These are phyloP conservation scores for Falco rusticolus DNA, from an alignment of 2,797 vertebrate genomes.

Conservation along the genomic window DNA sequence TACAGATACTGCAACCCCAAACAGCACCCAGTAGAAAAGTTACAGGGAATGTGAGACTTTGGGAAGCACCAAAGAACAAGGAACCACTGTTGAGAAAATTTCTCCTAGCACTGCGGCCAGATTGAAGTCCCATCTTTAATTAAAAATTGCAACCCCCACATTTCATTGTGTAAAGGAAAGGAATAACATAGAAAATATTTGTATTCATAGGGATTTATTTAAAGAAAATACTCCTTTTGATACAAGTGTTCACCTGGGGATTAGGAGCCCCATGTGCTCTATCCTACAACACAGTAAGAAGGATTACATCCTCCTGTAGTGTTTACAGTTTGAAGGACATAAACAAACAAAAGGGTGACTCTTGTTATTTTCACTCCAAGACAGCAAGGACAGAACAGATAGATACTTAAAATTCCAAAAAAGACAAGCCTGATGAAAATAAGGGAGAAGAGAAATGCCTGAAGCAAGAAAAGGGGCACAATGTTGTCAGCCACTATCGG, in stretches of 20 bases:
- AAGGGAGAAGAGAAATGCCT: not conserved
- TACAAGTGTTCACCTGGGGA: not conserved
- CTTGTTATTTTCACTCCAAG: not conserved
- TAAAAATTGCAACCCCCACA: not conserved
- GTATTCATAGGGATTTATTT: not conserved
- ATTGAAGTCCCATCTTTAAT: not conserved
- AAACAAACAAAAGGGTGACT: not conserved
- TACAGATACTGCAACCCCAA: not conserved
- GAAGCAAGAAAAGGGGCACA: not conserved
- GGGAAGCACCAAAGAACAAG: not conserved
- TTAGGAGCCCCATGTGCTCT: not conserved
- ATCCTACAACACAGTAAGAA: not conserved
- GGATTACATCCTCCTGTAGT: not conserved
- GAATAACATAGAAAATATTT: not conserved
- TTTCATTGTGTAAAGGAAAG: not conserved
- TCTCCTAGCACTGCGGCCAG: not conserved
- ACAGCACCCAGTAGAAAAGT: fast-evolving
- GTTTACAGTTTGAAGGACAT: not conserved
- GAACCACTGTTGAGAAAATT: not conserved
- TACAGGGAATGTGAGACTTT: not conserved
- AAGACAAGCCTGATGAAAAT: not conserved
- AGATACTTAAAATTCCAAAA: not conserved
- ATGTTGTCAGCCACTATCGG: not conserved
- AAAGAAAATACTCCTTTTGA: not conserved
- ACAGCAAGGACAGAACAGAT: not conserved